Evolutionary conservation across 2,113 vertebrate species (phyloP).

Genomic region (Bettongia penicillata): DNA sequence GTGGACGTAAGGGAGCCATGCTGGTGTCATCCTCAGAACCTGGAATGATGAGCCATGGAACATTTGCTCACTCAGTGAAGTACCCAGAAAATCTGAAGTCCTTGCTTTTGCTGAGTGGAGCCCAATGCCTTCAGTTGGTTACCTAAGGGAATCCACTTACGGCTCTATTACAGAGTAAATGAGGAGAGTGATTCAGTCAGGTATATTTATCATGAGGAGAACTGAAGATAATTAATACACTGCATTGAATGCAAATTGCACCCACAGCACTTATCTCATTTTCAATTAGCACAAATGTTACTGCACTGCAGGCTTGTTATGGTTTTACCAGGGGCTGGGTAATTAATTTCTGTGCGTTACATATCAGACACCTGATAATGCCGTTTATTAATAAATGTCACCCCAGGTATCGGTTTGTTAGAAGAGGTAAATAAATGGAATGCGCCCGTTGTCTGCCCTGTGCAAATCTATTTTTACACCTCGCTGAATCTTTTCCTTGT

Average conservation of each 20-base stretch:
- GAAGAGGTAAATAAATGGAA: conserved; percentile 89
- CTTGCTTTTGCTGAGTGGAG: conserved; percentile 77
- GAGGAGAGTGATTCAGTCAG: conserved; percentile 89
- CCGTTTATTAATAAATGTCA: conserved; percentile 91
- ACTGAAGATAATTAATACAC: conserved; percentile 90
- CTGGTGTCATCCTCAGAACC: not conserved
- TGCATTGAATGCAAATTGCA: conserved; percentile 91
- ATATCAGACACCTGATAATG: conserved; percentile 90
- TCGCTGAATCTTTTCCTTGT: conserved; percentile 84
- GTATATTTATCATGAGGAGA: conserved; percentile 90
- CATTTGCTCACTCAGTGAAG: conserved; percentile 62
- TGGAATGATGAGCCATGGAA: not conserved
- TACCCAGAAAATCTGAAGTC: conserved; percentile 64
- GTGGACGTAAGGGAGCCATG: not conserved
- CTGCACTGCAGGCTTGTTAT: conserved; percentile 89
- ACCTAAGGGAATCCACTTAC: conserved; percentile 88
- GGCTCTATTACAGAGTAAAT: conserved; percentile 88
- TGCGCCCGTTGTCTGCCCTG: conserved; percentile 86
- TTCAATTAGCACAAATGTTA: conserved; percentile 92
- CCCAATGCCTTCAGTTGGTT: conserved; percentile 77
- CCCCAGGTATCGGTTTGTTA: conserved; percentile 87
- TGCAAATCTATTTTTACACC: conserved; percentile 87
- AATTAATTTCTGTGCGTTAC: conserved; percentile 91
- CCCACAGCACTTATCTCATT: conserved; percentile 93
- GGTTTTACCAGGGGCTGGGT: conserved; percentile 88